phyloP scores from a whole-genome alignment of 2,888 invertebrate species.

The Orchesellides sinensis region DNA sequence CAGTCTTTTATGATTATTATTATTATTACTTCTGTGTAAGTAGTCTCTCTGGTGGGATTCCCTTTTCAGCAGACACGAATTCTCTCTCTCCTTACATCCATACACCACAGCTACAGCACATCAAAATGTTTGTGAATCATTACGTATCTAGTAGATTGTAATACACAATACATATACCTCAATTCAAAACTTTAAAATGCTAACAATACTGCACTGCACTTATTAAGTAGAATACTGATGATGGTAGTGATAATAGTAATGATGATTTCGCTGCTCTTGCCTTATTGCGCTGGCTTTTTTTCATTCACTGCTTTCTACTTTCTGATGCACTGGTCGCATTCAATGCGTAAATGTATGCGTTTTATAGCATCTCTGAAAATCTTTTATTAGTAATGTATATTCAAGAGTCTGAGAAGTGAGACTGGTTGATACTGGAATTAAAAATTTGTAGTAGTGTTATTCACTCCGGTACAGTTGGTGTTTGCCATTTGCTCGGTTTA shows the following conservation, averaged over 20 bases:
- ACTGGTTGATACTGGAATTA: conserved; percentile 48
- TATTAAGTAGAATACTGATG: conserved; percentile 9
- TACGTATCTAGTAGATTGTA: neutral
- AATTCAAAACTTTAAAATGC: conserved; percentile 26
- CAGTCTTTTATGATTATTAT: conserved; percentile 65
- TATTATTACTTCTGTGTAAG: conserved; percentile 59
- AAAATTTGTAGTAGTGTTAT: too few species aligned
- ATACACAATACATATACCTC: neutral
- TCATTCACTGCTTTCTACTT: conserved; percentile 29
- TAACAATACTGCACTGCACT: conserved; percentile 34
- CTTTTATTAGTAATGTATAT: too few species aligned
- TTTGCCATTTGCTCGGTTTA: too few species aligned
- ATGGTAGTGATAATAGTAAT: conserved; percentile 1
- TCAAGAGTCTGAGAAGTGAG: conserved; percentile 4
- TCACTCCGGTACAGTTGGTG: too few species aligned
- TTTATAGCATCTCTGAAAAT: too few species aligned
- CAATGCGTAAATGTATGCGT: neutral
- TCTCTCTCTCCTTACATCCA: too few species aligned
- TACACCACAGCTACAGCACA: conserved; percentile 5
- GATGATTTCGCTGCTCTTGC: conserved; percentile 28
- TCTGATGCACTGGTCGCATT: neutral
- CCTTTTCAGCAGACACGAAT: conserved; percentile 24
- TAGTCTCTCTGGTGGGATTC: conserved; percentile 58
- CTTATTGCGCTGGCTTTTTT: conserved; percentile 2
- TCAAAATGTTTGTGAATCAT: conserved; percentile 7